Base-by-base conservation (phyloP, 2,888 invertebrate genomes). In the Acrocera orbiculus region DNA sequence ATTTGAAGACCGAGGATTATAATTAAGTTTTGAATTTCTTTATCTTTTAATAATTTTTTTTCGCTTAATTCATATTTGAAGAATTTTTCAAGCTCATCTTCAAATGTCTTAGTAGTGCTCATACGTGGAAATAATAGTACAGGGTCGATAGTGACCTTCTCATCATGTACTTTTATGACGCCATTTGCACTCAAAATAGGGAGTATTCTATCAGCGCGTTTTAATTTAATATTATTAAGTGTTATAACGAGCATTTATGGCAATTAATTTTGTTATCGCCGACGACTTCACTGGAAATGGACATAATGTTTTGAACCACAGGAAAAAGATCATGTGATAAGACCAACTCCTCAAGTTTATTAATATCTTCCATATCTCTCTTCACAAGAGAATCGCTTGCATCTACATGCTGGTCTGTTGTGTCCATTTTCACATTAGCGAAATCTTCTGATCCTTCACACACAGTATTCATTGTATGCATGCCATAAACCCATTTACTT, bases 371-470 rank as follows among this genome's bases (percentile, higher is more conserved):
- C 39, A 33, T 24, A 44, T 52, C 47, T 46, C 40, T 49, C 32
- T 49, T 48, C 38, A 52, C 39, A 40, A 52, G 41, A n/a, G n/a
- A n/a, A n/a, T n/a, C n/a, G n/a, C n/a, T n/a, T n/a, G n/a, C n/a
- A n/a, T n/a, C n/a, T n/a, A 54, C 51, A 47, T 56, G 53, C 43
- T 55, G 54, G 2, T 54, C 52, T 2, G 46, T 45, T n/a, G 47
- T 46, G 40, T 47, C 49, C 43, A 51, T 46, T 30, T 40, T 32
- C 42, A 48, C 46, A 45, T 51, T 47, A 44, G 45, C 45, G 26
- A 52, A 22, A 45, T 42, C 43, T 48, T 53, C 47, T 20, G 50
- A 45, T 40, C 35, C 30, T 22, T 51, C 47, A 47, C 49, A 49
- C 34, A 51, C 44, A 26, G 44, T 46, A 41, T 47, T 45, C 44